These are phyloP conservation scores for Brachyopa scutellaris DNA, from an alignment of 2,888 invertebrate species.

Conservation along the genomic window DNA sequence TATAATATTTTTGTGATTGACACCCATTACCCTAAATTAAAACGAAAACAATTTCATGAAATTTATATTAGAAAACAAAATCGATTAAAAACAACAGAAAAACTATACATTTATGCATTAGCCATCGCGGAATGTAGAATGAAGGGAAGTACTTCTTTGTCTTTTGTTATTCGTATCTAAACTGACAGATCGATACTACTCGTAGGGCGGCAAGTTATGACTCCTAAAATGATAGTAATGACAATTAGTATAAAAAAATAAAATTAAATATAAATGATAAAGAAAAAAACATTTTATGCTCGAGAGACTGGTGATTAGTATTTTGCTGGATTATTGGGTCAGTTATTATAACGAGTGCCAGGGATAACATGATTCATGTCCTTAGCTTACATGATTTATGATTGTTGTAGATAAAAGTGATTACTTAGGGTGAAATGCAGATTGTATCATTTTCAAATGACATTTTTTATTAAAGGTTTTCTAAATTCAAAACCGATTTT, in stretches of 20 bases:
- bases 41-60: constrained; percentile 18
- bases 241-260: background rate
- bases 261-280: background rate
- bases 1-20: constrained; percentile 25
- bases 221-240: constrained; percentile 23
- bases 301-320: background rate
- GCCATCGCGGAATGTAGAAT: background rate
- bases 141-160: background rate
- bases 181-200: background rate
- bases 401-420: too few species aligned
- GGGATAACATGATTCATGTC: too few species aligned
- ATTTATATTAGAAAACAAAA: background rate
- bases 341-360: background rate
- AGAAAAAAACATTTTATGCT: background rate
- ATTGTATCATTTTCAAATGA: too few species aligned
- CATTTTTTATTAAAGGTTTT: too few species aligned
- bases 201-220: constrained; percentile 18
- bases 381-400: too few species aligned
- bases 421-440: too few species aligned
- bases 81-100: background rate
- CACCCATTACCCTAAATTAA: constrained; percentile 5
- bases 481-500: too few species aligned
- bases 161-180: too few species aligned
- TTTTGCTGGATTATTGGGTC: background rate
- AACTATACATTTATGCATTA: background rate